A percentile compares a stretch with the other conserved stretches of the same genome.
These are phyloP conservation scores for Lontra canadensis DNA, from an alignment of 2,113 vertebrate species.

Conservation along the genomic window DNA sequence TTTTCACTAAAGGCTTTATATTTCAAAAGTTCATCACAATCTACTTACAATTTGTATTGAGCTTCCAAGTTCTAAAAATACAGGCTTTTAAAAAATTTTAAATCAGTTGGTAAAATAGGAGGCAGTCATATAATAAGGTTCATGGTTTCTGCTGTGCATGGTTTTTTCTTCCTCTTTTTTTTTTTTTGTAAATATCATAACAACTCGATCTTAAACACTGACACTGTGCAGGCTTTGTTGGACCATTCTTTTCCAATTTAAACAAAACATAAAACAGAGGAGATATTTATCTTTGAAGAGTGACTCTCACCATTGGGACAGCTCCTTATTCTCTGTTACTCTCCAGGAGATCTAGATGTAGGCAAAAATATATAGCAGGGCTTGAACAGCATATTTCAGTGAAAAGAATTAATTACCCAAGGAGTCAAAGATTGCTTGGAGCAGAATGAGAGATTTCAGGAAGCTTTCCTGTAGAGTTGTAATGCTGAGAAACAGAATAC, in stretches of 20 bases:
- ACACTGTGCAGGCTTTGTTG: conserved; percentile 25
- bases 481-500: conserved; percentile 36
- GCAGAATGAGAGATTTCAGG: conserved; percentile 4
- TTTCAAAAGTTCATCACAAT: conserved; percentile 50
- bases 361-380: conserved; percentile 34
- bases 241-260: conserved; percentile 58
- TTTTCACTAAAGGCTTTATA: conserved; percentile 46
- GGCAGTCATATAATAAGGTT: conserved; percentile 16
- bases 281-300: conserved; percentile 70
- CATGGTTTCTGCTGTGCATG: background rate
- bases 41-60: conserved; percentile 48
- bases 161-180: background rate
- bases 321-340: conserved; percentile 55
- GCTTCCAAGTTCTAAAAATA: conserved; percentile 27
- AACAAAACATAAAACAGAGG: conserved; percentile 55
- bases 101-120: background rate
- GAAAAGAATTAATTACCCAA: conserved; percentile 69
- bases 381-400: conserved; percentile 59
- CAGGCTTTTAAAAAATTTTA: conserved; percentile 20
- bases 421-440: conserved; percentile 62
- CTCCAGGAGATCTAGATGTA: conserved; percentile 57
- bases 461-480: background rate
- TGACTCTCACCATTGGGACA: background rate
- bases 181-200: conserved; percentile 50
- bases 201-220: conserved; percentile 16